Percentiles rank a stretch among this genome's conserved stretches.
phyloP scores from a whole-genome alignment of 2,113 vertebrate genomes.

The Lophius piscatorius region DNA sequence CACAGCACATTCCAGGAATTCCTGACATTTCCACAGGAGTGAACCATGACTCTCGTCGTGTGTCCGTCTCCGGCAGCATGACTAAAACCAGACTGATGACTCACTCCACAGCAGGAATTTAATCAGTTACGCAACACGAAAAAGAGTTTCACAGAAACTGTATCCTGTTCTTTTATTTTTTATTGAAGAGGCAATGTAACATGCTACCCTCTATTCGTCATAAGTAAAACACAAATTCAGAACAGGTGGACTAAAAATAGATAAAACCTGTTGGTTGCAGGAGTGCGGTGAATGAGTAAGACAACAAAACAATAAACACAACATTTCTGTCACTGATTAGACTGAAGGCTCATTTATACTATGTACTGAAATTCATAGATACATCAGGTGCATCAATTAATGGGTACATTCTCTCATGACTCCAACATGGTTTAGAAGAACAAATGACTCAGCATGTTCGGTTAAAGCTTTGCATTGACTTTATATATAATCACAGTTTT shows the following conservation, averaged over 20 bases:
- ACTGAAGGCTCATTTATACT: too few relatives aligned
- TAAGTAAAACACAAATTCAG: background rate
- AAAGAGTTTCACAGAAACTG: conserved; percentile 54
- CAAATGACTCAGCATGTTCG: too few relatives aligned
- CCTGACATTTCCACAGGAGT: background rate
- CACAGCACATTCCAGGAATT: conserved; percentile 38
- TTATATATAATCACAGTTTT: too few relatives aligned
- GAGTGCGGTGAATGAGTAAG: background rate
- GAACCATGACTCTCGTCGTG: background rate
- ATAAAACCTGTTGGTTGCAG: conserved; percentile 7
- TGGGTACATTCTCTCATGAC: too few relatives aligned
- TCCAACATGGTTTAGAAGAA: too few relatives aligned
- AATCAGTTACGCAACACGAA: conserved; percentile 6
- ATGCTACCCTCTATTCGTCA: background rate
- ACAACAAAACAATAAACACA: background rate
- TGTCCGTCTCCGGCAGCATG: background rate
- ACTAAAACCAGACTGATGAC: background rate
- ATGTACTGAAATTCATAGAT: too few relatives aligned
- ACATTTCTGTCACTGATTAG: background rate
- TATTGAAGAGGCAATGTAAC: conserved; percentile 57
- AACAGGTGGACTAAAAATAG: background rate
- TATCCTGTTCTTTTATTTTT: conserved; percentile 27
- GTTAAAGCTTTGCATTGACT: too few relatives aligned
- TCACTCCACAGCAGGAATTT: background rate
- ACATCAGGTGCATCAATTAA: too few relatives aligned